Percentiles rank a stretch among this genome's conserved stretches.
Evolutionary conservation across 2,113 vertebrate species (phyloP).

Genomic region (Paedocypris sp.): DNA sequence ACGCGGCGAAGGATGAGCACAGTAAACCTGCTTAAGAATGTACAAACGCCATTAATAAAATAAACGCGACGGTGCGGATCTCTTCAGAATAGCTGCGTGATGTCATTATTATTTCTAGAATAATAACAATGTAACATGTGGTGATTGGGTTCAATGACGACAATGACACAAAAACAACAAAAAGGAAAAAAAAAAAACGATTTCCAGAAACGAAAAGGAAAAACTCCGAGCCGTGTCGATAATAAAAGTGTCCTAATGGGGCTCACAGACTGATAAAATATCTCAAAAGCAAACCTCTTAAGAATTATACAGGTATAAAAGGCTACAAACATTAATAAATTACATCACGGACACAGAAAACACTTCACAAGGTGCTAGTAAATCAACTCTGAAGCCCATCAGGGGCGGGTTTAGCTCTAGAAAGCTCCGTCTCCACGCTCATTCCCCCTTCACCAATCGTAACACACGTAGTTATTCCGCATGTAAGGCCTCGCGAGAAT

Average conservation of each 20-base stretch:
- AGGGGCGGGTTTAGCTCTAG: constrained; percentile 75
- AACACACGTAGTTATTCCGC: constrained; percentile 63
- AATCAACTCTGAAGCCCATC: constrained; percentile 82
- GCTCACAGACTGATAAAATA: constrained; percentile 75
- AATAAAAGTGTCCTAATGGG: constrained; percentile 49
- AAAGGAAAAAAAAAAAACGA: constrained; percentile 31
- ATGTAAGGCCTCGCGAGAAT: constrained; percentile 74
- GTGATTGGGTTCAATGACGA: constrained; percentile 43
- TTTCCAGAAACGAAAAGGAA: constrained; percentile 44
- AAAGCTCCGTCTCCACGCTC: constrained; percentile 43
- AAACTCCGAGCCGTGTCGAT: constrained; percentile 51
- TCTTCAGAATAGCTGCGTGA: constrained; percentile 66
- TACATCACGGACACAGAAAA: constrained; percentile 98
- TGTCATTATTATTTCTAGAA: constrained; percentile 47
- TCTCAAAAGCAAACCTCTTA: constrained; percentile 88
- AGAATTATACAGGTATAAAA: constrained; percentile 99
- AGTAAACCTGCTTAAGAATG: constrained; percentile 81
- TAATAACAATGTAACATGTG: constrained; percentile 43
- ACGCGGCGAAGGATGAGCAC: constrained; percentile 76
- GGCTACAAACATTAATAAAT: constrained; percentile 99
- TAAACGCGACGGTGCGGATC: constrained; percentile 59
- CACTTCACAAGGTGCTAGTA: constrained; percentile 99
- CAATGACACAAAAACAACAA: constrained; percentile 40
- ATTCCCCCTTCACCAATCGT: constrained; percentile 53
- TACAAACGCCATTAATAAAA: constrained; percentile 73